Conservation (phyloP, 1,140 invertebrate genomes). For the Drosophila melanica region DNA sequence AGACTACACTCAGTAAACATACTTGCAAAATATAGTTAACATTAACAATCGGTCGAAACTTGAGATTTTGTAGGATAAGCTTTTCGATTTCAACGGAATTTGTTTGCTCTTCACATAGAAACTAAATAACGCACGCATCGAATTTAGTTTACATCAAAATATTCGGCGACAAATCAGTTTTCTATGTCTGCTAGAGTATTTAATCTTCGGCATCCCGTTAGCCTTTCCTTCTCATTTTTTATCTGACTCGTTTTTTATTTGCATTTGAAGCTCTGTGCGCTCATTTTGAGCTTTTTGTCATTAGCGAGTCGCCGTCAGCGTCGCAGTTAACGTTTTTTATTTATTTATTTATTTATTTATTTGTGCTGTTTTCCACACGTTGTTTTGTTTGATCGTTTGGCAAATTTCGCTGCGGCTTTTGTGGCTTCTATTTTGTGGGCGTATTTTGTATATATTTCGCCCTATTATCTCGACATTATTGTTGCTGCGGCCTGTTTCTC, state of each 20-base stretch:
- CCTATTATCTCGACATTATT: conserved; percentile 64
- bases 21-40: too few species aligned
- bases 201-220: too few species aligned
- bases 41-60: too few species aligned
- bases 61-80: too few species aligned
- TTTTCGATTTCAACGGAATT: too few species aligned
- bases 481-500: conserved; percentile 29
- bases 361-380: conserved; percentile 62
- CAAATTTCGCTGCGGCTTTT: conserved; percentile 64
- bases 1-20: too few species aligned
- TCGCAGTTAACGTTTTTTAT: conserved; percentile 14
- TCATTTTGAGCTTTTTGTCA: conserved; percentile 53
- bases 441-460: conserved; percentile 57
- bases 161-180: too few species aligned
- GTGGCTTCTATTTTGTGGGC: conserved; percentile 65
- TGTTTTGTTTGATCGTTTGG: conserved; percentile 68
- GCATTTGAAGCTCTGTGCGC: conserved; percentile 54
- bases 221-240: not conserved
- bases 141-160: too few species aligned
- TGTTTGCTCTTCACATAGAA: too few species aligned
- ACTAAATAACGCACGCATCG: too few species aligned
- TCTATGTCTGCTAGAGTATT: too few species aligned
- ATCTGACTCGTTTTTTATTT: conserved; percentile 44
- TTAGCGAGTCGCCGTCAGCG: conserved; percentile 24
- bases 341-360: conserved; percentile 25